Percentiles rank a stretch among this genome's conserved stretches.
phyloP scores from a whole-genome alignment of 2,113 vertebrate species.

The Salvator merianae region DNA sequence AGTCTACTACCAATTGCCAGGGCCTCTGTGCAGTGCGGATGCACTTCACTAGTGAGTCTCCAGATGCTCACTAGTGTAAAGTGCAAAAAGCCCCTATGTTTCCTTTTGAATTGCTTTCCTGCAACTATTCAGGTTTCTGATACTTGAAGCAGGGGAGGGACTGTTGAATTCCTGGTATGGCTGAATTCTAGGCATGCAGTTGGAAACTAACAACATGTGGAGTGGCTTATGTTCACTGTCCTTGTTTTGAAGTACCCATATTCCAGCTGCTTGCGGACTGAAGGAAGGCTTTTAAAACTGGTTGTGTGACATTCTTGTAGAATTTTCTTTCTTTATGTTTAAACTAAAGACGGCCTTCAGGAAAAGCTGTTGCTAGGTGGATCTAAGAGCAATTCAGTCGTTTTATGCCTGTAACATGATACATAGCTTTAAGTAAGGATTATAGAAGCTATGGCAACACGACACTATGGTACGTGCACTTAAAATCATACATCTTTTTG shows the following conservation, averaged over 20 bases:
- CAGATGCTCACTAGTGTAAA: too few relatives aligned
- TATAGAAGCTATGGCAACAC: slow-evolving; percentile 59
- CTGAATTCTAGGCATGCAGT: not conserved
- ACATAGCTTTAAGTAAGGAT: slow-evolving; percentile 20
- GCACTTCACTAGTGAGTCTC: too few relatives aligned
- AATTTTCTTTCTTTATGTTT: slow-evolving; percentile 29
- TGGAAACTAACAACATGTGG: not conserved
- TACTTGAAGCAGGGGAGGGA: slow-evolving; percentile 1
- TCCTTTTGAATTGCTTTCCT: slow-evolving; percentile 5
- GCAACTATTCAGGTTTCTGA: not conserved
- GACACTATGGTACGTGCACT: not conserved
- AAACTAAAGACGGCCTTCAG: not conserved
- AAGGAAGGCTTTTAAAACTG: slow-evolving; percentile 18
- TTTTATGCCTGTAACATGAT: slow-evolving; percentile 28
- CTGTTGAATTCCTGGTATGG: not conserved
- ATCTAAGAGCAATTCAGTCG: slow-evolving; percentile 13
- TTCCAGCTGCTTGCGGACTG: not conserved
- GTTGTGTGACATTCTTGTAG: slow-evolving; percentile 54
- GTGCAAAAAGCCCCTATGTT: too few relatives aligned
- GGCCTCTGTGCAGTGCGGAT: too few relatives aligned
- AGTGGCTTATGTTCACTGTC: not conserved
- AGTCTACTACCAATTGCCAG: too few relatives aligned
- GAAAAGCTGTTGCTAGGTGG: slow-evolving; percentile 40
- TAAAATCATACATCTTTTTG: slow-evolving; percentile 28
- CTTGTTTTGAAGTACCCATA: not conserved